Evolutionary conservation across 1,140 invertebrate species (phyloP).

Genomic region (Drosophila ercepeae): DNA sequence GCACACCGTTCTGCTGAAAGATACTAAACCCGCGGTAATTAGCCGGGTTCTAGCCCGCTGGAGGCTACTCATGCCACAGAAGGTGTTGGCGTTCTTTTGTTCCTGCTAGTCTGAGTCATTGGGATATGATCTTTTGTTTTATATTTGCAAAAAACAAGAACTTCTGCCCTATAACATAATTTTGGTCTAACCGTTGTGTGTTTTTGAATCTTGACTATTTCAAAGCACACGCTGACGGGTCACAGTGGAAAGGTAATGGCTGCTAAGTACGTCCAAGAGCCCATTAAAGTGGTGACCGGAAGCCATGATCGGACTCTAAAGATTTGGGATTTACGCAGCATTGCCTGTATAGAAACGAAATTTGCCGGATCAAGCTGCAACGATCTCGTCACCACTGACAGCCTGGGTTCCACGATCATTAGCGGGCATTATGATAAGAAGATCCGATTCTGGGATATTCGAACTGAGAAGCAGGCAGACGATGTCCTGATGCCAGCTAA

Average conservation of each 20-base stretch:
- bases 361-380: constrained; percentile 98
- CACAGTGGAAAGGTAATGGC: constrained; percentile 98
- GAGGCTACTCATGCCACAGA: constrained; percentile 20
- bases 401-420: constrained; percentile 95
- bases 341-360: constrained; percentile 97
- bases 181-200: constrained; percentile 32
- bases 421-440: constrained; percentile 99
- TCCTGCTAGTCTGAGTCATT: background rate
- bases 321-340: constrained; percentile 97
- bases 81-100: constrained; percentile 27
- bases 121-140: background rate
- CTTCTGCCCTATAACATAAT: constrained; percentile 43
- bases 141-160: background rate
- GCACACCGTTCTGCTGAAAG: constrained; percentile 53
- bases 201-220: constrained; percentile 45
- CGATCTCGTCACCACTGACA: constrained; percentile 95
- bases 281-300: constrained; percentile 95
- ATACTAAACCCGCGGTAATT: constrained; percentile 39
- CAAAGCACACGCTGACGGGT: constrained; percentile 97
- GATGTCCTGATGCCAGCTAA: constrained; percentile 95
- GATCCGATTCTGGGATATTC: constrained; percentile 98
- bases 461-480: constrained; percentile 91
- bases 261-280: constrained; percentile 95
- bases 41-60: constrained; percentile 33
- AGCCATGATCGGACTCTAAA: constrained; percentile 98